phyloP scores from a whole-genome alignment of 1,140 invertebrate species.

The Andrena cerasifolii region DNA sequence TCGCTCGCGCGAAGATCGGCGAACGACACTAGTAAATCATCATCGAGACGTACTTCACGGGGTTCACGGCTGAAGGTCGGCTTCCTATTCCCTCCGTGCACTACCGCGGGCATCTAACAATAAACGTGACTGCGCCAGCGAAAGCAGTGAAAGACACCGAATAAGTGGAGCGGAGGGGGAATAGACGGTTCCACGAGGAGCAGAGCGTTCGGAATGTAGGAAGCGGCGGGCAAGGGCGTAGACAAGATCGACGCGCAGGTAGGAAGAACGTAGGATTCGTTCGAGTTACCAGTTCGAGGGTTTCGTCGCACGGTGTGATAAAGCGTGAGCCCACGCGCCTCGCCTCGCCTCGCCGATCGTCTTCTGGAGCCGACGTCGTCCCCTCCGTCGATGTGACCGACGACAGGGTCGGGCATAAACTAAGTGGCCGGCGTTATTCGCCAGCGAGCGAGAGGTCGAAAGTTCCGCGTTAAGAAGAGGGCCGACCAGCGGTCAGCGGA shows the following conservation, averaged over 20 bases:
- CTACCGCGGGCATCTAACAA: no score
- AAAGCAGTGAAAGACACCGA: no score
- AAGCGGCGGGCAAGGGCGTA: no score
- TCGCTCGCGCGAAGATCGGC: background rate
- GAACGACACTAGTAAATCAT: background rate
- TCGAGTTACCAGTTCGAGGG: slow-evolving; percentile 16
- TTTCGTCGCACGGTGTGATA: background rate
- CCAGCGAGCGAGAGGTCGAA: slow-evolving; percentile 40
- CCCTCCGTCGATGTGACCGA: slow-evolving; percentile 36
- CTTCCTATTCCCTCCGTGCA: no score
- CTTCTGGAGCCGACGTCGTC: slow-evolving; percentile 11
- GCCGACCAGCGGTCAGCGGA: slow-evolving; percentile 14
- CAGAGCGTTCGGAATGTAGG: no score
- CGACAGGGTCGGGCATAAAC: slow-evolving; percentile 55
- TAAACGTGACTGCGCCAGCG: no score
- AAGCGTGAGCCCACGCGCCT: slow-evolving; percentile 28
- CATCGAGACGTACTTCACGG: no score
- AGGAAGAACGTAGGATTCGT: background rate
- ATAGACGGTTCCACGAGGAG: no score
- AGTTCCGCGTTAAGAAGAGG: slow-evolving; percentile 49
- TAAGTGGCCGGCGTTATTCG: slow-evolving; percentile 45
- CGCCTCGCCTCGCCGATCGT: slow-evolving; percentile 8
- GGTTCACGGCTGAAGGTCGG: no score
- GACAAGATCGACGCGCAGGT: background rate
- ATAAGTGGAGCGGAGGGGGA: no score